These are phyloP conservation scores for Oenanthe melanoleuca DNA, from an alignment of 2,113 vertebrate species.

Conservation along the genomic window DNA sequence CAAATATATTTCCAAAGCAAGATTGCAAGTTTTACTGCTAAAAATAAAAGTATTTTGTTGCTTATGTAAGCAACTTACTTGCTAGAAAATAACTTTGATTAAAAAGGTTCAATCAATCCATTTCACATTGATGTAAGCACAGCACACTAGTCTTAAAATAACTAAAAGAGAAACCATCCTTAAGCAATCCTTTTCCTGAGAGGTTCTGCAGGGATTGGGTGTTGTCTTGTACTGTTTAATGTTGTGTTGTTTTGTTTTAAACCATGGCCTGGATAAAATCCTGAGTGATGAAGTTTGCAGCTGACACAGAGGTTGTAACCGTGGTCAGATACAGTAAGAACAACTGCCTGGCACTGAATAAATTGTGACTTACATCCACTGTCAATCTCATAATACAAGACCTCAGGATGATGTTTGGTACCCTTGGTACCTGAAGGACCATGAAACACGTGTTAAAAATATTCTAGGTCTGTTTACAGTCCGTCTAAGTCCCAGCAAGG, in stretches of 20 bases:
- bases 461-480: background rate
- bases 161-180: background rate
- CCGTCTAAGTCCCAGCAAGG: background rate
- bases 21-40: background rate
- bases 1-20: background rate
- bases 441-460: background rate
- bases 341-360: fast-evolving
- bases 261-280: background rate
- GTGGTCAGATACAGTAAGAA: fast-evolving
- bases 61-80: background rate
- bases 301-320: background rate
- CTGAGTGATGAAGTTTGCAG: background rate
- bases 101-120: background rate
- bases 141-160: background rate
- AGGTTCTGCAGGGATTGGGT: background rate
- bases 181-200: background rate
- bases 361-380: background rate
- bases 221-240: background rate
- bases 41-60: background rate
- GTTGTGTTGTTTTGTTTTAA: background rate
- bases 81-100: background rate
- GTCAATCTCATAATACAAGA: background rate
- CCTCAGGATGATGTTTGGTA: background rate
- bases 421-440: background rate
- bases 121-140: background rate